phyloP scores from a whole-genome alignment of 2,797 vertebrate species.

The Parauchenoglanis ngamensis region DNA sequence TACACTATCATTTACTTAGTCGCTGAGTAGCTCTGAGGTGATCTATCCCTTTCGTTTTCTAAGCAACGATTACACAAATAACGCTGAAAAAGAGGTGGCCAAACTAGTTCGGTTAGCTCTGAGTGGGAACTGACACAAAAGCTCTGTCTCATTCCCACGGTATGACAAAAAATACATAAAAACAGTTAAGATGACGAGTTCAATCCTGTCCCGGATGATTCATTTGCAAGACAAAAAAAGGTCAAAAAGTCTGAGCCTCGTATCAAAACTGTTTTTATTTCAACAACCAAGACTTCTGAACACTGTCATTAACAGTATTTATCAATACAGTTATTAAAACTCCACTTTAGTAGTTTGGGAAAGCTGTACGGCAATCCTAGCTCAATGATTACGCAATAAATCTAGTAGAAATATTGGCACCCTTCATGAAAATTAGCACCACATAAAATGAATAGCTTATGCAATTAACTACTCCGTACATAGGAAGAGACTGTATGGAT shows the following conservation, averaged over 20 bases:
- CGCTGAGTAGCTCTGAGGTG: background rate
- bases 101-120: conserved; percentile 34
- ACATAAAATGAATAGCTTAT: background rate
- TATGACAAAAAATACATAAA: background rate
- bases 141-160: conserved; percentile 15
- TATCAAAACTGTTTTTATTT: background rate
- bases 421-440: background rate
- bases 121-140: background rate
- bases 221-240: background rate
- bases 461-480: background rate
- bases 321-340: background rate
- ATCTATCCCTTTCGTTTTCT: background rate
- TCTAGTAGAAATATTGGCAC: background rate
- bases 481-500: background rate
- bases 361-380: background rate
- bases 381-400: background rate
- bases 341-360: background rate
- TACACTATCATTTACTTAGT: background rate
- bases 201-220: background rate
- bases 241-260: background rate
- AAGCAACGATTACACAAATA: background rate
- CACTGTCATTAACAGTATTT: too few relatives aligned
- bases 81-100: background rate
- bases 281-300: background rate
- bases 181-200: background rate